Conservation (phyloP, 2,888 invertebrate species). For the Campaea margaritaria region DNA sequence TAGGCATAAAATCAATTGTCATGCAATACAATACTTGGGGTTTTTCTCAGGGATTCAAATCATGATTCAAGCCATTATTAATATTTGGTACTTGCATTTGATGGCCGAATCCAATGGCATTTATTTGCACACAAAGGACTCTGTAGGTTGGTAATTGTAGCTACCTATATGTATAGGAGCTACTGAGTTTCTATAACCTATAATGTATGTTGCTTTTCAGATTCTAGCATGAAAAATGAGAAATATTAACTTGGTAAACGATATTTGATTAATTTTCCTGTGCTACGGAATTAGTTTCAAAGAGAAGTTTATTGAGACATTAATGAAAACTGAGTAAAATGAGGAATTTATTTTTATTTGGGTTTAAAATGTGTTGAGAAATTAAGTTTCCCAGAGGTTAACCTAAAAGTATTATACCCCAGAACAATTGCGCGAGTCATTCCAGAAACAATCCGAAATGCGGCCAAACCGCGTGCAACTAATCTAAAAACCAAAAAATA, state of each 20-base stretch:
- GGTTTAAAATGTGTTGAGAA: not conserved
- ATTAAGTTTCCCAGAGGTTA: not conserved
- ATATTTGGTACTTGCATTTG: conserved; percentile 31
- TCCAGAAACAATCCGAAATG: conserved; percentile 44
- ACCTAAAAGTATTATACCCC: conserved; percentile 12
- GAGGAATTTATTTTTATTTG: not conserved
- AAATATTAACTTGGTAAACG: no score
- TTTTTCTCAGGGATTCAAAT: conserved; percentile 37
- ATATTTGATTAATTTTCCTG: no score
- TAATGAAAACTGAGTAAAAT: no score
- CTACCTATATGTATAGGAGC: not conserved
- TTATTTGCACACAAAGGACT: conserved; percentile 41
- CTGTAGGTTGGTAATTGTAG: conserved; percentile 5
- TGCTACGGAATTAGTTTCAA: no score
- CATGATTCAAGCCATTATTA: conserved; percentile 31
- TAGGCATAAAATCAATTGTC: conserved; percentile 19
- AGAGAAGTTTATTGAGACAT: no score
- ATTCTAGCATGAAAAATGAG: no score
- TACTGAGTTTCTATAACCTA: not conserved
- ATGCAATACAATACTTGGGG: conserved; percentile 25
- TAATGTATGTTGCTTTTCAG: no score
- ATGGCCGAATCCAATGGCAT: conserved; percentile 18
- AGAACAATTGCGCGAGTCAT: conserved; percentile 37
- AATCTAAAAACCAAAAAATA: conserved; percentile 67
- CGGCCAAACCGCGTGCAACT: conserved; percentile 65